phyloP scores from a whole-genome alignment of 2,113 vertebrate species.

The Phaethon lepturus region DNA sequence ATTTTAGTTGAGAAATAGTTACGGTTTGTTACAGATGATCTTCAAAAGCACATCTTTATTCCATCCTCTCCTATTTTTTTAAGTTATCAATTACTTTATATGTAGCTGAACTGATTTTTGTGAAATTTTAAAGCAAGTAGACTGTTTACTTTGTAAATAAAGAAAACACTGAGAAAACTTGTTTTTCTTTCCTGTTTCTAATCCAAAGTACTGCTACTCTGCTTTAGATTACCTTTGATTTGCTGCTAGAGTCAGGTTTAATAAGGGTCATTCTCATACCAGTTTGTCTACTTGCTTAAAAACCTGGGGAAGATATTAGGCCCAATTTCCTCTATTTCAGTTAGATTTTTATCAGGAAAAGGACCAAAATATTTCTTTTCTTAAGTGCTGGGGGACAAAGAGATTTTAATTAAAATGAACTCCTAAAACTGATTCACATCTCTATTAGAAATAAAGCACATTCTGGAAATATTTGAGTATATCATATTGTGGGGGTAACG shows the following conservation, averaged over 20 bases:
- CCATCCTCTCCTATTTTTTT: fast-evolving
- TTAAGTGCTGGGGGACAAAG: neutral
- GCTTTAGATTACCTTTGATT: neutral
- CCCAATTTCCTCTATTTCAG: neutral
- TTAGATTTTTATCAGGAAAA: neutral
- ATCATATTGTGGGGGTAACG: neutral
- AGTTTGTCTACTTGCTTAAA: neutral
- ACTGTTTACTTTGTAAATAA: neutral
- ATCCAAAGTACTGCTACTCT: neutral
- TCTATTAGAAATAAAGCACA: neutral
- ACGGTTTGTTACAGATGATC: neutral
- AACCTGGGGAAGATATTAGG: neutral
- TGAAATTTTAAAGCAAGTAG: neutral
- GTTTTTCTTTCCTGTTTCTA: neutral
- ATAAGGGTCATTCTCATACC: neutral
- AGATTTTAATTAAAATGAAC: neutral
- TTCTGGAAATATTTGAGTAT: neutral
- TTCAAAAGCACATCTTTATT: neutral
- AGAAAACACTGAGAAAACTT: neutral
- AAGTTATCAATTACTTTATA: neutral
- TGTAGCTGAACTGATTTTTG: neutral
- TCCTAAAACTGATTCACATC: neutral
- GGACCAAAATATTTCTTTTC: neutral
- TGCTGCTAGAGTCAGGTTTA: neutral
- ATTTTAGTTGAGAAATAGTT: neutral